A percentile compares a stretch with the other conserved stretches of the same genome.
Conservation (phyloP, 2,113 vertebrate species). For the Xerus inauris region DNA sequence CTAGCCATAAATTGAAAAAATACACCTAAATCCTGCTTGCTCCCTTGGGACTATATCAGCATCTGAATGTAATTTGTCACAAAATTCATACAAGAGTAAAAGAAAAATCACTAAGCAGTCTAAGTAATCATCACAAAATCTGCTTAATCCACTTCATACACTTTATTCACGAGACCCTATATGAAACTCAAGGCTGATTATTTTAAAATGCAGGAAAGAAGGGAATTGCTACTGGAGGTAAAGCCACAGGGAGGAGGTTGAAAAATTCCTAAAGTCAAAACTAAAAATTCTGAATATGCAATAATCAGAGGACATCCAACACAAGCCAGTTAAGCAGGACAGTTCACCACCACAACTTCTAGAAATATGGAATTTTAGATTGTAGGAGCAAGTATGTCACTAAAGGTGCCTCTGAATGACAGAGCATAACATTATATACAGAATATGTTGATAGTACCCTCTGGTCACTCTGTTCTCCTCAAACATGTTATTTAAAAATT, state of each 20-base stretch:
- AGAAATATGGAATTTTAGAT: background rate
- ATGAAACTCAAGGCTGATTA: background rate
- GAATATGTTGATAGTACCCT: background rate
- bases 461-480: background rate
- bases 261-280: background rate
- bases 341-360: background rate
- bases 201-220: background rate
- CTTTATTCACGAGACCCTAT: background rate
- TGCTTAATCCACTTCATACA: background rate
- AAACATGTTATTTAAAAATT: background rate
- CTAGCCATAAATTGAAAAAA: background rate
- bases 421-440: fast-evolving
- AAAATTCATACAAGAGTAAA: background rate
- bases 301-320: background rate
- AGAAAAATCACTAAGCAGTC: background rate
- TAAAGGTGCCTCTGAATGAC: background rate
- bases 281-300: background rate
- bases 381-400: fast-evolving
- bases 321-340: background rate
- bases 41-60: background rate
- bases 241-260: background rate
- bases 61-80: background rate
- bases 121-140: background rate
- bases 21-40: background rate
- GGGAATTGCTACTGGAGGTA: no score